A percentile compares a stretch with the other conserved stretches of the same genome.
Conservation (phyloP, 1,140 invertebrate genomes). For the Campodea augens region DNA sequence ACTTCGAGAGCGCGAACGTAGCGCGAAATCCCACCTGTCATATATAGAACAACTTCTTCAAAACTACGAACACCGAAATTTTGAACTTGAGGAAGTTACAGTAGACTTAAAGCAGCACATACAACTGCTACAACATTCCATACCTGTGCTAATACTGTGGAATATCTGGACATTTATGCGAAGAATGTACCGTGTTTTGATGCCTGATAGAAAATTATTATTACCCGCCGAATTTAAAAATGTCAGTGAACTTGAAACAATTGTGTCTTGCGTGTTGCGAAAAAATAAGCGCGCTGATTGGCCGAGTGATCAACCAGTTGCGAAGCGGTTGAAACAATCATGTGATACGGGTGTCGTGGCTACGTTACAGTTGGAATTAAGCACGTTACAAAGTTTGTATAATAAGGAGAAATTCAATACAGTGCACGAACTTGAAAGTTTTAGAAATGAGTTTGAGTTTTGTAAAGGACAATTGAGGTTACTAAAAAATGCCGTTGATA, state of each 20-base stretch:
- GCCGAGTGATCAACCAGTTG: background rate
- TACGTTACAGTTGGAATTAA: too few relatives aligned
- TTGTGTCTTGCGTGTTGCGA: too few relatives aligned
- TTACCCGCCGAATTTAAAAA: too few relatives aligned
- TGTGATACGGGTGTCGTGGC: too few relatives aligned
- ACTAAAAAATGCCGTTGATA: slow-evolving; percentile 9
- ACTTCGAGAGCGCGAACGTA: slow-evolving; percentile 12
- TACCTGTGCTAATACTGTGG: slow-evolving; percentile 42
- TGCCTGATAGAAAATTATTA: too few relatives aligned
- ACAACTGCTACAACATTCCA: slow-evolving; percentile 36
- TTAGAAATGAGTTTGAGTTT: background rate
- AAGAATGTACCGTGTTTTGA: too few relatives aligned
- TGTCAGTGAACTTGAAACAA: too few relatives aligned
- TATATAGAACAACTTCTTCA: slow-evolving; percentile 15
- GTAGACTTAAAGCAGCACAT: slow-evolving; percentile 34
- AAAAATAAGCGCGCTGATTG: background rate
- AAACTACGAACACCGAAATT: slow-evolving; percentile 35
- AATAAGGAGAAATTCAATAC: background rate
- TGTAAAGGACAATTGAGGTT: background rate
- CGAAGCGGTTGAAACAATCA: too few relatives aligned
- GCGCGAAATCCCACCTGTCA: slow-evolving; percentile 13
- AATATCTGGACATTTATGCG: slow-evolving; percentile 27
- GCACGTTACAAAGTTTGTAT: too few relatives aligned
- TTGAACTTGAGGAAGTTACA: slow-evolving; percentile 32
- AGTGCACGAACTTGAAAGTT: background rate